A percentile compares a stretch with the other conserved stretches of the same genome.
These are phyloP conservation scores for Seira musarum DNA, from an alignment of 2,888 invertebrate species.

Conservation along the genomic window DNA sequence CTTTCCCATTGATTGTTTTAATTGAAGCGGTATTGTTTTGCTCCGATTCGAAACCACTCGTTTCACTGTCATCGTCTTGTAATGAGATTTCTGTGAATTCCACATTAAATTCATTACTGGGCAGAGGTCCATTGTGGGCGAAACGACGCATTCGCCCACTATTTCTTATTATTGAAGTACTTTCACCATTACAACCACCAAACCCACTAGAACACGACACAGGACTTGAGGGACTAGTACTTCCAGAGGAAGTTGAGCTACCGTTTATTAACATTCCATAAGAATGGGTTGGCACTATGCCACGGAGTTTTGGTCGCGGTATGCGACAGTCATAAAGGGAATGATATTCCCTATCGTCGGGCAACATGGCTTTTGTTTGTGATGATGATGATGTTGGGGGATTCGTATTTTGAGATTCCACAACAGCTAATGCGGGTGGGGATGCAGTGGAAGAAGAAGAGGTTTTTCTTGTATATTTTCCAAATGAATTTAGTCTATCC, in stretches of 20 bases:
- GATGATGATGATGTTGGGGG: neutral
- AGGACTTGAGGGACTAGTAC: constrained; percentile 44
- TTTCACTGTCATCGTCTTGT: constrained; percentile 54
- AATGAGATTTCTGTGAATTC: constrained; percentile 60
- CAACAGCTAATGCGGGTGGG: neutral
- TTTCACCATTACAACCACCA: constrained; percentile 26
- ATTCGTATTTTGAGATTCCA: too few species aligned
- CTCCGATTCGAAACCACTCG: constrained; percentile 56
- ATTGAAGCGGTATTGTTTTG: constrained; percentile 43
- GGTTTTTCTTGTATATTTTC: constrained; percentile 25
- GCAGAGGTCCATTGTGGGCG: constrained; percentile 34
- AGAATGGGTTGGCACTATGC: constrained; percentile 62
- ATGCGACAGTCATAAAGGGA: constrained; percentile 54
- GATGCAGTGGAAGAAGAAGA: constrained; percentile 25
- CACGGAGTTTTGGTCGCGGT: constrained; percentile 58
- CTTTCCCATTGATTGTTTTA: constrained; percentile 28
- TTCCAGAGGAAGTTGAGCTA: too few species aligned
- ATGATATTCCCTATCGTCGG: constrained; percentile 44
- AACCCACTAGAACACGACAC: constrained; percentile 41
- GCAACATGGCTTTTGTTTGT: constrained; percentile 42
- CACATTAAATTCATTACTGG: too few species aligned
- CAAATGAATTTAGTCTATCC: neutral
- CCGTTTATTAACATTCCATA: constrained; percentile 54
- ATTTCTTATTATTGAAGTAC: too few species aligned
- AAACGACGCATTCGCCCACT: constrained; percentile 13